These are phyloP conservation scores for Popillia japonica DNA, from an alignment of 1,140 invertebrate species.

Conservation along the genomic window DNA sequence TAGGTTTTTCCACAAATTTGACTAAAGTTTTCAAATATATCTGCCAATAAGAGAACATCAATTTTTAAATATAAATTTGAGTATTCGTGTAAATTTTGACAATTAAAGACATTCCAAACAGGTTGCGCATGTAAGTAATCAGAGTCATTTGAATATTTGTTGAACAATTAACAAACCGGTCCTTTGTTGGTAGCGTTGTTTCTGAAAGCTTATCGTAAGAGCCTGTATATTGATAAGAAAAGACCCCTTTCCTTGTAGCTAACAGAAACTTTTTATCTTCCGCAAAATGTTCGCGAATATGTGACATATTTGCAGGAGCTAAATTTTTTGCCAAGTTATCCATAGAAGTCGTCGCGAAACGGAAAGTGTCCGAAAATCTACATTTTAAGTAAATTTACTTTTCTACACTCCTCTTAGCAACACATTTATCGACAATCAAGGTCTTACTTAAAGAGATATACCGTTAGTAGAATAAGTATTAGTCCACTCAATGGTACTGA, in stretches of 20 bases:
- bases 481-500: too few species aligned
- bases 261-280: constrained; percentile 45
- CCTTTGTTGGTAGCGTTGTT: constrained; percentile 52
- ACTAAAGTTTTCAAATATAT: constrained; percentile 54
- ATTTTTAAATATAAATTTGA: constrained; percentile 60
- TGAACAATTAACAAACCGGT: constrained; percentile 49
- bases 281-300: constrained; percentile 41
- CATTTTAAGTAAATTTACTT: neutral
- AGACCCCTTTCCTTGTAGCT: constrained; percentile 45
- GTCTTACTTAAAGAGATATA: constrained; percentile 46
- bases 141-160: neutral
- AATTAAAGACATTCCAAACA: constrained; percentile 61
- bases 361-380: constrained; percentile 48
- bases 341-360: constrained; percentile 45
- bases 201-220: constrained; percentile 50
- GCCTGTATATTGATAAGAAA: constrained; percentile 54
- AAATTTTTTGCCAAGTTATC: constrained; percentile 46
- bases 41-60: constrained; percentile 60
- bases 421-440: constrained; percentile 17
- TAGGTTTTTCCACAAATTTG: constrained; percentile 50
- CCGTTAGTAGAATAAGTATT: too few species aligned
- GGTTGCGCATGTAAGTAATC: constrained; percentile 60
- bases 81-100: constrained; percentile 59
- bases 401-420: constrained; percentile 39
- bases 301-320: constrained; percentile 37